Evolutionary conservation across 2,797 vertebrate genomes (phyloP).

Genomic region (Silurus lanzhouensis): DNA sequence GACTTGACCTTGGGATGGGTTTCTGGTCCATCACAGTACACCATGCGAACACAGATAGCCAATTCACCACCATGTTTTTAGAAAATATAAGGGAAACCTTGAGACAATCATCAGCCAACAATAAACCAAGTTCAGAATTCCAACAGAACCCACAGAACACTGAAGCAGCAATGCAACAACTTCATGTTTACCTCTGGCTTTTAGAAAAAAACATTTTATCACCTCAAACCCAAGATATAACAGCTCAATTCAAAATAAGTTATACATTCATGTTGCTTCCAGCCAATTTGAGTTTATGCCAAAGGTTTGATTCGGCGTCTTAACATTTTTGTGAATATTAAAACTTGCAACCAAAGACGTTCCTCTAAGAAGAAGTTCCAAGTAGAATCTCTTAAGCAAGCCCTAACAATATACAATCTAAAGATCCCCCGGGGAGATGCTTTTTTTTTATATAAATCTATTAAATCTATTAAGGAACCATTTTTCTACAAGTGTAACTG

Average conservation of each 20-base stretch:
- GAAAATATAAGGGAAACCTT: neutral
- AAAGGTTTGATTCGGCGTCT: neutral
- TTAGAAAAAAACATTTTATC: neutral
- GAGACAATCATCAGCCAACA: neutral
- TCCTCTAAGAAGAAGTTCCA: neutral
- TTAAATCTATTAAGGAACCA: constrained; percentile 1
- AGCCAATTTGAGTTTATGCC: neutral
- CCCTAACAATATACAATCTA: neutral
- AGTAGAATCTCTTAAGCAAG: neutral
- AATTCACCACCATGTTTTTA: neutral
- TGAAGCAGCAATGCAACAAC: neutral
- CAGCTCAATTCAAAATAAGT: neutral
- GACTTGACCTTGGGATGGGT: neutral
- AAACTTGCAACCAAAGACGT: neutral
- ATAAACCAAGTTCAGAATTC: neutral
- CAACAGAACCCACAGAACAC: neutral
- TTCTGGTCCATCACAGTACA: neutral
- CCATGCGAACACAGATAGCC: neutral
- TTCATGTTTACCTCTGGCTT: neutral
- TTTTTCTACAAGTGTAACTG: neutral
- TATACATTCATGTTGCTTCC: neutral
- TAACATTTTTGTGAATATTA: neutral
- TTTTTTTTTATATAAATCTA: neutral
- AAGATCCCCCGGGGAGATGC: neutral
- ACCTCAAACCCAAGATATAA: neutral